Evolutionary conservation across 2,113 vertebrate species (phyloP), one percentile per base, ranked within the genome.

Genomic region (Ptyas mucosa): DNA sequence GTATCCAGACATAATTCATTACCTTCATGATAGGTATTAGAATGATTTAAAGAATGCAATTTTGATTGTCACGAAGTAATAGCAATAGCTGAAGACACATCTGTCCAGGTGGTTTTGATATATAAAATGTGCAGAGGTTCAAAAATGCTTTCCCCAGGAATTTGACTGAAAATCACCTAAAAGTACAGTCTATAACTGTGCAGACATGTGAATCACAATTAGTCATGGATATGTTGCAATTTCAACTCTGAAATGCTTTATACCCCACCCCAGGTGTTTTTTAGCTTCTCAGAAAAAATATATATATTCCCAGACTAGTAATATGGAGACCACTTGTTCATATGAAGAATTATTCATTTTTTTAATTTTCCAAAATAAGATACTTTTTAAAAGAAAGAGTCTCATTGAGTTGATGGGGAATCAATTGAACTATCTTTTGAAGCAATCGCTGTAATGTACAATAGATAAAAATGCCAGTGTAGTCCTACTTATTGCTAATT

Each of bases 51-150:
- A 92, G 86, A 92, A 92, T 89, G 58, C 92, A 93, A 2, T 95
- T 96, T 93, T 87, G 64, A 52, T 94, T 96, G 95, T 94, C 96
- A 94, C 93, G 92, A 96, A 54, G 87, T 91, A 95, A 97, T 91
- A 91, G 90, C 90, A 93, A 87, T 93, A 93, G 90, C 2, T 92
- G 90, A 96, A 96, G 10, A 14, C 96, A 88, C 91, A 93, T 90
- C 94, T 93, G 88, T 94, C 91, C 96, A 96, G 95, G 92, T 97
- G 96, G 43, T 95, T 96, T 96, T 96, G 64, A 95, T 96, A 94
- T 58, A n/a, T 92, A 95, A 95, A 96, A 96, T 69, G 69, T 95
- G 88, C 89, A 91, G 87, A 54, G 64, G 89, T 95, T 93, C 89
- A 94, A 92, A 54, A 87, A 93, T 95, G 95, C 81, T 69, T 94